Evolutionary conservation across 2,797 vertebrate species (phyloP), one percentile per base, ranked within the genome.

Genomic region (Pelodytes ibericus): DNA sequence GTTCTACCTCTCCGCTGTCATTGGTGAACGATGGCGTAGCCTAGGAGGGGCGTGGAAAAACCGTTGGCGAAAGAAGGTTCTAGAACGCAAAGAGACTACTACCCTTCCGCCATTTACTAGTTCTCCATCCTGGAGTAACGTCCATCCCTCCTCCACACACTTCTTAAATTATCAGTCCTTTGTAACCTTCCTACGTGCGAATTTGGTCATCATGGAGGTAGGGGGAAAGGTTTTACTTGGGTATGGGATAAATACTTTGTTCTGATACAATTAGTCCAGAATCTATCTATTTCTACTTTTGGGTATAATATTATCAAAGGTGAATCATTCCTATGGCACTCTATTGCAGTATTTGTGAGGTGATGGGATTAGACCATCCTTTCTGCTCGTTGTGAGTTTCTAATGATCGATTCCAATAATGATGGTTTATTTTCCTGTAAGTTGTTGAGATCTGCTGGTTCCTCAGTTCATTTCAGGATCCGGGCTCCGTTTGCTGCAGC

Each of bases 121-220:
- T 26, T 10, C 16, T 6, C 60, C 29, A 63, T 8, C 10, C 7
- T 29, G 58, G 18, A 39, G 33, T 16, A 20, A 7, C 6, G 2
- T 20, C 1, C 5, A 9, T 8, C 6, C 16, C 3, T 4, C 2
- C 18, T 0, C 6, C 13, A 8, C 47, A 33, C 1, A n/a, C 6
- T 25, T 10, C 41, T 22, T 44, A 25, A 11, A 63, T 20, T 64
- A 18, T 16, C 8, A 1, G 3, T 1, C 24, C 18, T 36, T n/a
- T 68, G 11, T 53, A 47, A 25, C 26, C 51, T n/a, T 10, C 4
- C 0, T 22, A 0, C 2, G 22, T 44, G 51, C 57, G 36, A 15
- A 3, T 58, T 5, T 16, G 2, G 15, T 8, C 10, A 57, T 1
- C 3, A 79, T 79, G 77, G 77, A 79, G 77, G 77, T 79, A 47